These are phyloP conservation scores for Sesia apiformis DNA, from an alignment of 2,888 invertebrate species.

Conservation along the genomic window DNA sequence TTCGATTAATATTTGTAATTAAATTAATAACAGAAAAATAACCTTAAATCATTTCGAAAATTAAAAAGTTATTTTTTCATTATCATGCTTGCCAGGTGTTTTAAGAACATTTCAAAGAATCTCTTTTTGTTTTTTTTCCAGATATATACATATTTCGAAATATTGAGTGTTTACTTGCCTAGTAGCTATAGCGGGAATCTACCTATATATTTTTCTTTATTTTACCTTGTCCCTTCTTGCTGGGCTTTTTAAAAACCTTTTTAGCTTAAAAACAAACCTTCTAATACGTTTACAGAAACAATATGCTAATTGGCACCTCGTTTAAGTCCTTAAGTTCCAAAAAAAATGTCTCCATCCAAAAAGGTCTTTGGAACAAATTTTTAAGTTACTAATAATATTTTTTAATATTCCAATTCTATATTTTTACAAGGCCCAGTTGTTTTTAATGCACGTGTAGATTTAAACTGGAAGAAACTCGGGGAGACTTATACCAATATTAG, in stretches of 20 bases:
- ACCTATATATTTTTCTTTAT: conserved; percentile 46
- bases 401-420: neutral
- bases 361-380: neutral
- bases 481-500: conserved; percentile 25
- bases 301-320: neutral
- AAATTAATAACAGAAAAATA: no score
- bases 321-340: no score
- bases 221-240: conserved; percentile 48
- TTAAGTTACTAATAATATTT: neutral
- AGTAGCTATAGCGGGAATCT: conserved; percentile 71
- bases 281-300: neutral
- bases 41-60: no score
- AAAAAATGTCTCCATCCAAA: no score
- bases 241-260: conserved; percentile 48
- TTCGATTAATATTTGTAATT: no score
- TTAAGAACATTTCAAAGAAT: conserved; percentile 54
- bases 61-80: neutral
- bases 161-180: conserved; percentile 58
- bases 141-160: conserved; percentile 3
- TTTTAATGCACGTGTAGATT: conserved; percentile 62
- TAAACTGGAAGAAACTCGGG: conserved; percentile 39
- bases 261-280: no score
- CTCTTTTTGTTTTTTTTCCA: conserved; percentile 26
- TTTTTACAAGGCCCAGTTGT: conserved; percentile 46
- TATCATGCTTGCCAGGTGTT: neutral